These are phyloP conservation scores for pig (Sus scrofa) DNA, from an alignment of 2,113 vertebrate species.

Conservation along the genomic window T2T-Sscrofa CM000814.6:90917001-90917500, in stretches of 20 bases:
- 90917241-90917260: too few species aligned
- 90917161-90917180: too few species aligned
- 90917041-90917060: not conserved
- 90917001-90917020: not conserved
- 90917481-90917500: not conserved
- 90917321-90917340: too few species aligned
- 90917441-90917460: not conserved
- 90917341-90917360: too few species aligned
- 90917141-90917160: not conserved
- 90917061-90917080: not conserved
- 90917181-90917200: too few species aligned
- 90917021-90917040: not conserved
- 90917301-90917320: too few species aligned
- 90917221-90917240: too few species aligned
- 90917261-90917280: too few species aligned
- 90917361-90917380: not conserved
- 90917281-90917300: too few species aligned
- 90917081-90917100: not conserved
- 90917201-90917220: too few species aligned
- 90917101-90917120: not conserved
- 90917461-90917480: not conserved
- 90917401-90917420: not conserved
- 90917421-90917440: constrained; percentile 43
- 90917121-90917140: not conserved
- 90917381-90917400: not conserved